Evolutionary conservation across 2,797 vertebrate genomes (phyloP), one percentile per base, ranked within the genome.

Genomic region (Peromyscus nudipes): DNA sequence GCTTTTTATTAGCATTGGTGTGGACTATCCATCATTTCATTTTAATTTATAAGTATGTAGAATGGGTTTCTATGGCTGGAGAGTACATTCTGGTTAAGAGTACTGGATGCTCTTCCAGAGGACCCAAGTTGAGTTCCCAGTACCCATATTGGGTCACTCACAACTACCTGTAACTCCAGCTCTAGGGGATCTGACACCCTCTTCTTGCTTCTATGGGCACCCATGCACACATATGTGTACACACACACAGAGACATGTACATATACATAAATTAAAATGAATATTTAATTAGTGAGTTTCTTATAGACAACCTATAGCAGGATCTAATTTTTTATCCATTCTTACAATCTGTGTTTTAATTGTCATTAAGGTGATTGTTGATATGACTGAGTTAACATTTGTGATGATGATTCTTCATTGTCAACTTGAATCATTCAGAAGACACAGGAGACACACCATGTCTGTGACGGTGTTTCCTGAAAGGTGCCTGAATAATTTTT

Each of bases 201-300:
- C 21, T 12, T 34, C 77, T 25, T 25, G 5, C 79, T 82, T 40
- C 3, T 25, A 29, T 11, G 37, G 81, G 25, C 81, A 83, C 25
- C 11, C 80, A 82, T 2, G 21, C 12, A 27, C n/a, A 62, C n/a
- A 60, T 13, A 27, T 12, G 21, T 40, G 37, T 12, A 40, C 55
- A 27, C n/a, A 82, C 23, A 82, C 23, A 60, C 13, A 82, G 55
- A 82, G 4, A 62, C 37, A 13, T 19, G 4, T 19, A 43, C 37
- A 83, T 17, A 43, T 11, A 29, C 57, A 62, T 31, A 23, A 40
- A 46, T 49, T 67, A 67, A 49, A 79, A 85, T 49, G 13, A 31
- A 73, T 37, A 64, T 80, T 90, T 85, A 96, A 93, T 46, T 46
- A 55, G 17, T 43, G 37, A 64, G 46, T 86, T 90, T 86, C 73